Percentiles rank a stretch among this genome's conserved stretches.
Conservation (phyloP, 1,140 invertebrate species). For the Procambarus clarkii region DNA sequence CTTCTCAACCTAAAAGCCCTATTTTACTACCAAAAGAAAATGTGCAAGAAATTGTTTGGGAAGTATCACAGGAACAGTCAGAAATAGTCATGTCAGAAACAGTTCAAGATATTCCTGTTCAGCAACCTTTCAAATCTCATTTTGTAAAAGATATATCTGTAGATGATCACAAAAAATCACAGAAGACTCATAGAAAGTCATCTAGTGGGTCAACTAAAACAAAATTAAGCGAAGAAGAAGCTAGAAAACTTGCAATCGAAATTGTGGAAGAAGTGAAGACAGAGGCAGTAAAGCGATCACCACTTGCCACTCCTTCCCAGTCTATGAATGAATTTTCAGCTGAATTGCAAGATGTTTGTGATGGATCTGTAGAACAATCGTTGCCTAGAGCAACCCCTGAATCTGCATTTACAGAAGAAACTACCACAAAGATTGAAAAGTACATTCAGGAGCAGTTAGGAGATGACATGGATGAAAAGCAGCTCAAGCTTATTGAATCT, state of each 20-base stretch:
- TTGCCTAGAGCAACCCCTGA: conserved; percentile 62
- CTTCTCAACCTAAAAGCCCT: conserved; percentile 56
- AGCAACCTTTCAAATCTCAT: conserved; percentile 69
- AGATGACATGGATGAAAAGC: conserved; percentile 76
- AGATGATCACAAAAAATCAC: conserved; percentile 52
- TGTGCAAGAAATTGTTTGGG: conserved; percentile 71
- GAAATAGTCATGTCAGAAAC: conserved; percentile 74
- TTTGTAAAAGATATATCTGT: conserved; percentile 74
- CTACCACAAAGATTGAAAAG: conserved; percentile 76
- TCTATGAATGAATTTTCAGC: conserved; percentile 44
- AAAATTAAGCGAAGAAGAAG: conserved; percentile 75
- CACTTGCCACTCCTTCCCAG: conserved; percentile 56
- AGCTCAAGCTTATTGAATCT: conserved; percentile 76
- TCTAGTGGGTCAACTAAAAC: conserved; percentile 36
- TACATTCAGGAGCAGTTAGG: conserved; percentile 77
- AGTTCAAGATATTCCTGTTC: conserved; percentile 74
- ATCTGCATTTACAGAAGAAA: conserved; percentile 72
- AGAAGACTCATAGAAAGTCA: conserved; percentile 55
- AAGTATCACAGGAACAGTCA: conserved; percentile 70
- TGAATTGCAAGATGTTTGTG: conserved; percentile 15
- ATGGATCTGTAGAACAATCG: conserved; percentile 26
- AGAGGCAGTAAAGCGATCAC: conserved; percentile 76
- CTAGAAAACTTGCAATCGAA: conserved; percentile 77
- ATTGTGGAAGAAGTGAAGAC: conserved; percentile 79
- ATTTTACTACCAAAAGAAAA: conserved; percentile 69